Conservation (phyloP, 30 jellyfish, hydroid and myxozoan genomes). For the Pelagia noctiluca region DNA sequence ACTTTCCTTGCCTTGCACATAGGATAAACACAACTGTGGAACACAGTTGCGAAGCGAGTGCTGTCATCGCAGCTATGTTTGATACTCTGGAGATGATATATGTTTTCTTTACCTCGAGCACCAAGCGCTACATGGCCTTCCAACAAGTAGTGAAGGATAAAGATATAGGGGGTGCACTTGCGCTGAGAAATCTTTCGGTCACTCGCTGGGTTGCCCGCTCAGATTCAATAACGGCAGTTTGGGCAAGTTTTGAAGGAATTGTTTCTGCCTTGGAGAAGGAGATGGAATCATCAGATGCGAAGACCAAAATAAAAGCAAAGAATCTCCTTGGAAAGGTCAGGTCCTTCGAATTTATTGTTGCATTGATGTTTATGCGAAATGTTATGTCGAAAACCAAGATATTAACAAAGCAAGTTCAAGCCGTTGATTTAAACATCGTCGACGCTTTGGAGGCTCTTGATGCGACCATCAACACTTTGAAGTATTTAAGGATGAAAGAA, state of each 20-base stretch:
- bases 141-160: constrained; percentile 53
- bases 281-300: constrained; percentile 4
- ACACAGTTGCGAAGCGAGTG: constrained; percentile 67
- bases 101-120: constrained; percentile 63
- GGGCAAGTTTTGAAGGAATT: constrained; percentile 69
- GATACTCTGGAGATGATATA: constrained; percentile 54
- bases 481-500: constrained; percentile 11
- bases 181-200: constrained; percentile 49
- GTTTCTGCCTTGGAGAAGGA: constrained; percentile 36
- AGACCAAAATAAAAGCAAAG: neutral
- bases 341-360: constrained; percentile 51
- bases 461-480: constrained; percentile 48
- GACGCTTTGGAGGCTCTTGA: constrained; percentile 62
- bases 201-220: constrained; percentile 70
- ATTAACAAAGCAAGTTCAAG: constrained; percentile 53
- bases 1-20: constrained; percentile 70
- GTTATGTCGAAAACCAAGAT: constrained; percentile 64
- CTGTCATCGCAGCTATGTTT: constrained; percentile 68
- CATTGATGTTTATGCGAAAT: constrained; percentile 49
- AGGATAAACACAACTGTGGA: constrained; percentile 65
- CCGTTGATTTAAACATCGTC: constrained; percentile 47
- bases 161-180: constrained; percentile 64
- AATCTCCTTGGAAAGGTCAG: neutral
- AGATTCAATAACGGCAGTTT: constrained; percentile 39
- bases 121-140: constrained; percentile 64